A percentile compares a stretch with the other conserved stretches of the same genome.
These are phyloP conservation scores for Plemyria rubiginata DNA, from an alignment of 2,888 invertebrate species.

Conservation along the genomic window DNA sequence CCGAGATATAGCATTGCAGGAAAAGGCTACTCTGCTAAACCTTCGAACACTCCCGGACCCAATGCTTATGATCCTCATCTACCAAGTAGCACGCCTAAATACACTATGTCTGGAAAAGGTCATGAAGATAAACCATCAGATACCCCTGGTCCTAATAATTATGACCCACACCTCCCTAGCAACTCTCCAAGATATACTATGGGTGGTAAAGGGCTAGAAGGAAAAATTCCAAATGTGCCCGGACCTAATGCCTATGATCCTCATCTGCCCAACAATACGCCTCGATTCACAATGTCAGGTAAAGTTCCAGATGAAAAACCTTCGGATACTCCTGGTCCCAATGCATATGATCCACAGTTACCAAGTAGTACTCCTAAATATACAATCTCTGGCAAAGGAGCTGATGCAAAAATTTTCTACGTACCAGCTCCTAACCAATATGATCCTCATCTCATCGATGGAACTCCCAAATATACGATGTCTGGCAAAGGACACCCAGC, in stretches of 20 bases:
- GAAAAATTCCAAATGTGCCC: constrained; percentile 65
- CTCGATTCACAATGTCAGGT: constrained; percentile 87
- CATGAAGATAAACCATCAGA: constrained; percentile 64
- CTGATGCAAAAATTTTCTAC: constrained; percentile 76
- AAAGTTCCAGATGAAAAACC: constrained; percentile 78
- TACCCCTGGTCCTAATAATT: constrained; percentile 77
- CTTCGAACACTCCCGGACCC: constrained; percentile 83
- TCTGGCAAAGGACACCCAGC: constrained; percentile 85
- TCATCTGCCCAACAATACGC: constrained; percentile 81
- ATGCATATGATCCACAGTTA: constrained; percentile 81
- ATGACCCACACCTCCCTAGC: constrained; percentile 84
- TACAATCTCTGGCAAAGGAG: constrained; percentile 72
- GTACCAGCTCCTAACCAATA: constrained; percentile 84
- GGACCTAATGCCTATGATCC: constrained; percentile 82
- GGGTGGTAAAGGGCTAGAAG: constrained; percentile 83
- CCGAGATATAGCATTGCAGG: constrained; percentile 86
- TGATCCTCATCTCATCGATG: constrained; percentile 69
- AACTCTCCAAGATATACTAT: constrained; percentile 87
- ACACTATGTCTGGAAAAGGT: constrained; percentile 86
- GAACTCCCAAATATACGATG: constrained; percentile 83
- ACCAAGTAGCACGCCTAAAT: constrained; percentile 82
- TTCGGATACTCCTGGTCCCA: constrained; percentile 84
- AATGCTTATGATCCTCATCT: constrained; percentile 85
- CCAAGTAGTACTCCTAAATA: constrained; percentile 86
- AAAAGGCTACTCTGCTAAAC: constrained; percentile 64